Evolutionary conservation across 2,797 vertebrate genomes (phyloP).

Genomic region (Manis pentadactyla): DNA sequence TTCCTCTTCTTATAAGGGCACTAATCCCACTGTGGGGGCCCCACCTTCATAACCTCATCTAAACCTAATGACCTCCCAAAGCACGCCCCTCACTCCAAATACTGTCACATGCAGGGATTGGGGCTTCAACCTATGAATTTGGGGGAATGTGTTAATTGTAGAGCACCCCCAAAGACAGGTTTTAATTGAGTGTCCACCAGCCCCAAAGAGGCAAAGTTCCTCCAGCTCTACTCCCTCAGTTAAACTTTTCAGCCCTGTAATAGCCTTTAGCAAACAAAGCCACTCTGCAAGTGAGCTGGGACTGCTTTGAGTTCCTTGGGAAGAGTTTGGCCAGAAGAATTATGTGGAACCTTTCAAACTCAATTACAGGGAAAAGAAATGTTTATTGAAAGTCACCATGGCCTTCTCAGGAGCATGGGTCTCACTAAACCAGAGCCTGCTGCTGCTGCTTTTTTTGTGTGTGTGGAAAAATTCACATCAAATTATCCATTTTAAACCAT

Average conservation of each 20-base stretch:
- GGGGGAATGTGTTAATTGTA: neutral
- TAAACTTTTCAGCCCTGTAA: neutral
- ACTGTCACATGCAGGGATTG: neutral
- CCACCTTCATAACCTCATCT: neutral
- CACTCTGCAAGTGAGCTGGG: neutral
- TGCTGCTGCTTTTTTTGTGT: neutral
- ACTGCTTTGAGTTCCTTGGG: neutral
- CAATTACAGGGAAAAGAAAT: neutral
- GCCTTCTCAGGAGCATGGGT: neutral
- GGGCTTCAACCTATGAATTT: neutral
- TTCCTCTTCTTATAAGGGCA: neutral
- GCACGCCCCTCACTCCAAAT: neutral
- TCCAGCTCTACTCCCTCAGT: neutral
- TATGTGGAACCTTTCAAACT: constrained; percentile 28
- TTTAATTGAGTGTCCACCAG: neutral
- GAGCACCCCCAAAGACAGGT: neutral
- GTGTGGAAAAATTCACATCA: constrained; percentile 9
- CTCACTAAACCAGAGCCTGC: neutral
- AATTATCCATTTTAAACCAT: neutral
- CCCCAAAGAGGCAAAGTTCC: neutral
- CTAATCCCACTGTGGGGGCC: no score
- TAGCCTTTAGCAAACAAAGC: neutral
- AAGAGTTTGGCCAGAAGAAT: neutral
- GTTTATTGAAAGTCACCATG: neutral
- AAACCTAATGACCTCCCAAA: neutral